Evolutionary conservation across 2,113 vertebrate genomes (phyloP), one percentile per base, ranked within the genome.

Genomic region (Pseudonaja textilis): DNA sequence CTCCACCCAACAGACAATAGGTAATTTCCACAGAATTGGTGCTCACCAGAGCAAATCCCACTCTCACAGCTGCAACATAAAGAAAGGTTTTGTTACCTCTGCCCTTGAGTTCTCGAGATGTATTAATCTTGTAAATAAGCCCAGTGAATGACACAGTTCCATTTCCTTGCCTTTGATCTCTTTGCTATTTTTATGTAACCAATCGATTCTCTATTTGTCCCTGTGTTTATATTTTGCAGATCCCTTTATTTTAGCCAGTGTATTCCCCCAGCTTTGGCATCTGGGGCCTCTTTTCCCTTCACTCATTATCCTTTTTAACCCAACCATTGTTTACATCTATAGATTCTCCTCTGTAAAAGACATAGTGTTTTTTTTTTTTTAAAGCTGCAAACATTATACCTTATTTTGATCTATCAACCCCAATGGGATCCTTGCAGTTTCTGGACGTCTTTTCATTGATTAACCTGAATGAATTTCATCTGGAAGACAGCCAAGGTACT

Each of bases 171-270:
- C 93, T 52, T 88, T 92, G 92, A 87, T 54, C 29, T 87, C 42
- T 88, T 9, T 6, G 0, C 20, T 88, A 59, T 88, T 91, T 61
- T 90, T 95, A 55, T 93, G 94, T 56, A 59, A 52, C 34, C n/a
- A 34, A 89, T 95, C 89, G 88, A 57, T 92, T 95, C 61, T 90
- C 56, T 88, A 89, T 93, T 94, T 93, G 74, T 61, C 61, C 64
- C 10, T 94, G 45, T 94, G 88, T 91, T 94, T 95, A 87, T 94
- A 69, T 69, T 91, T 94, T 91, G 89, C 55, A 93, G 81, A 39
- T 87, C 11, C 93, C 74, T 59, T 50, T 91, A 59, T 0, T 92
- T 95, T 93, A 74, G 57, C 57, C 92, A 55, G 91, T 26, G 34
- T 93, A 22, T 91, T 88, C 54, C 34, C 88, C 47, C 26, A 91